Evolutionary conservation across 2,888 invertebrate genomes (phyloP).

Genomic region (Brachynemurus nebulosus): DNA sequence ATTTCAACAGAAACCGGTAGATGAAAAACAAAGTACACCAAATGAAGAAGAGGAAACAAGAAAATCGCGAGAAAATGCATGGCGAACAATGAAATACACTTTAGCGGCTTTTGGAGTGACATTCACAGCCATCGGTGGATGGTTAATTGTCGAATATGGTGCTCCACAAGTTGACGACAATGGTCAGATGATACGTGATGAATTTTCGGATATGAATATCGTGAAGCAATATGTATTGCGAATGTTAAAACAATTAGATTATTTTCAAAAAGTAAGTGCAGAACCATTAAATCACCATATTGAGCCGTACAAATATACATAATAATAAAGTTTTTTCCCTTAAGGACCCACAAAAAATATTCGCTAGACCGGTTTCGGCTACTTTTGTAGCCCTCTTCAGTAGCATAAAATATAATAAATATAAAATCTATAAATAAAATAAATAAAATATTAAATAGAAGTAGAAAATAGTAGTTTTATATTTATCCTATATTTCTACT

Average conservation of each 20-base stretch:
- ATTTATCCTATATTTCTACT: too few species aligned
- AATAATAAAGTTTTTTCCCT: too few species aligned
- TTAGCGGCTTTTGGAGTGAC: conserved; percentile 41
- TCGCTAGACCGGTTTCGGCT: too few species aligned
- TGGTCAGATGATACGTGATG: conserved; percentile 58
- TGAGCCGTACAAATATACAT: too few species aligned
- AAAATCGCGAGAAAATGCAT: conserved; percentile 23
- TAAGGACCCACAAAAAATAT: too few species aligned
- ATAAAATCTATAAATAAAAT: too few species aligned
- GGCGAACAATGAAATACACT: conserved; percentile 28
- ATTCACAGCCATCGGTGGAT: conserved; percentile 40
- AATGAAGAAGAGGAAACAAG: conserved; percentile 18
- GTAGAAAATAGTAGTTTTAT: too few species aligned
- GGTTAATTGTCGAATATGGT: conserved; percentile 54
- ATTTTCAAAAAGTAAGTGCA: conserved; percentile 25
- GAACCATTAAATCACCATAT: too few species aligned
- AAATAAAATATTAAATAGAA: too few species aligned
- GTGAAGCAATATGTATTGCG: conserved; percentile 58
- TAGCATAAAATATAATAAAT: too few species aligned
- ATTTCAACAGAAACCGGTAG: conserved; percentile 12
- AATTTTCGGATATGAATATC: conserved; percentile 53
- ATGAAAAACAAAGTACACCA: conserved; percentile 11
- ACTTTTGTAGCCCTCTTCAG: too few species aligned
- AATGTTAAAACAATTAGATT: conserved; percentile 31
- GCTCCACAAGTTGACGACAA: conserved; percentile 58